phyloP scores from a whole-genome alignment of 2,113 vertebrate genomes.

The Crotalus helleri region DNA sequence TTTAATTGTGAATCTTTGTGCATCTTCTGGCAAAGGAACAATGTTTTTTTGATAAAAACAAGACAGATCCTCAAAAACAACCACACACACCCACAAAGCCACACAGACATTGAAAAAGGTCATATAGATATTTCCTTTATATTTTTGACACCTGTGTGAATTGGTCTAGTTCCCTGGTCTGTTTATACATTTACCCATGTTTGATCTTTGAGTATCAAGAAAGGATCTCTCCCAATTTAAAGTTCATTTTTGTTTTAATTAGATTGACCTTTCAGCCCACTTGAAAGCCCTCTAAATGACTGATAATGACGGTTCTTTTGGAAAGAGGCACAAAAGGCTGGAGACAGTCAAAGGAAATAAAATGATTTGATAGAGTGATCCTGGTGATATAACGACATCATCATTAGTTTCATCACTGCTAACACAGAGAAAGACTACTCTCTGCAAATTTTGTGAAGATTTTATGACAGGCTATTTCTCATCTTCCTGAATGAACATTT shows the following conservation, averaged over 20 bases:
- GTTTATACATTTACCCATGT: slow-evolving; percentile 55
- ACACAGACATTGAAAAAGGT: slow-evolving; percentile 64
- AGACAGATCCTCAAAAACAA: neutral
- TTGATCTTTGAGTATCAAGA: slow-evolving; percentile 68
- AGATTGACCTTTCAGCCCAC: slow-evolving; percentile 75
- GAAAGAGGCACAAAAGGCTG: slow-evolving; percentile 59
- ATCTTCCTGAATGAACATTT: slow-evolving; percentile 59
- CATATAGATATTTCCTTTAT: slow-evolving; percentile 38
- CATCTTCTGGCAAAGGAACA: slow-evolving; percentile 48
- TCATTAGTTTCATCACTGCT: slow-evolving; percentile 57
- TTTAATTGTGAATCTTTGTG: slow-evolving; percentile 47
- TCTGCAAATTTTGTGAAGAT: slow-evolving; percentile 55
- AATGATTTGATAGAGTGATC: slow-evolving; percentile 58
- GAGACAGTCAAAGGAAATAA: slow-evolving; percentile 66
- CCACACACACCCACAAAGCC: slow-evolving; percentile 21
- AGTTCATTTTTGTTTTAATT: slow-evolving; percentile 75
- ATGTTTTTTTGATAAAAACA: slow-evolving; percentile 17
- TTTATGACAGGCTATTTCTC: slow-evolving; percentile 57
- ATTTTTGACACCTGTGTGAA: slow-evolving; percentile 61
- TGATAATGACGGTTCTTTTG: slow-evolving; percentile 64
- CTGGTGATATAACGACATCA: slow-evolving; percentile 54
- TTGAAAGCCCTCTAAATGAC: slow-evolving; percentile 70
- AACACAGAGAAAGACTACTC: slow-evolving; percentile 60
- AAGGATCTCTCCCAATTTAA: slow-evolving; percentile 46
- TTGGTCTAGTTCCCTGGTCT: slow-evolving; percentile 61